Base-by-base conservation (phyloP, 2,888 invertebrate species). In the Brachyptera risi region DNA sequence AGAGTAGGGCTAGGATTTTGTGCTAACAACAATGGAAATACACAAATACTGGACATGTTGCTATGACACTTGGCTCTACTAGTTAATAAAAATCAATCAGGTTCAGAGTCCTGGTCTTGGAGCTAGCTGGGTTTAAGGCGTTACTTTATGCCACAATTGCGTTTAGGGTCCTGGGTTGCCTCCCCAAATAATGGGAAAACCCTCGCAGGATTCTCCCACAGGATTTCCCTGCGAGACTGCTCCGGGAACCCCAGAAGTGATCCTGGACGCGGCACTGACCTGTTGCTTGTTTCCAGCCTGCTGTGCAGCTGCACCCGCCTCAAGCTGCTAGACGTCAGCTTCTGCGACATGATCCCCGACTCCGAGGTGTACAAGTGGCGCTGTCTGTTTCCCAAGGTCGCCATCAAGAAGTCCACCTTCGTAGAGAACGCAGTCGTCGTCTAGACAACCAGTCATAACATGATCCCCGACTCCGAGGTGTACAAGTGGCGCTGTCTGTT, bases 271-370 rank as follows among this genome's bases (percentile, higher is more conserved):
- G 4, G 19, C 31, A 47, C 13, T 1, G 54, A 51, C n/a, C 13
- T 19, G 62, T 24, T 58, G 57, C 67, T 68, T 64, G 61, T 68
- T 78, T 78, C 17, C 76, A 87, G 86, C 62, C 82, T 90, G 64
- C 76, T 92, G 66, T 76, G 81, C 5, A 80, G 82, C 63, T 87
- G 90, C 71, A 80, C 79, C 17, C 83, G 88, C 58, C 76, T 96
- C 24, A 79, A 82, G 67, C 78, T 94, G 66, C 75, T 96, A 64
- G 95, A 96, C 72, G 82, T 96, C 60, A 94, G 93, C 69, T 95
- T 92, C 74, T 95, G 94, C 74, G 88, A 89, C 70, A 85, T 86
- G 67, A 86, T 94, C 57, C 82, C 83, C 68, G 84, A 87, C 69
- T n/a, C n/a, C n/a, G 66, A 82, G 75, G 80, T 86, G 21, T 68